Evolutionary conservation across 2,888 invertebrate genomes (phyloP), one percentile per base, ranked within the genome.

Genomic region (Tenthredo scrophulariae): DNA sequence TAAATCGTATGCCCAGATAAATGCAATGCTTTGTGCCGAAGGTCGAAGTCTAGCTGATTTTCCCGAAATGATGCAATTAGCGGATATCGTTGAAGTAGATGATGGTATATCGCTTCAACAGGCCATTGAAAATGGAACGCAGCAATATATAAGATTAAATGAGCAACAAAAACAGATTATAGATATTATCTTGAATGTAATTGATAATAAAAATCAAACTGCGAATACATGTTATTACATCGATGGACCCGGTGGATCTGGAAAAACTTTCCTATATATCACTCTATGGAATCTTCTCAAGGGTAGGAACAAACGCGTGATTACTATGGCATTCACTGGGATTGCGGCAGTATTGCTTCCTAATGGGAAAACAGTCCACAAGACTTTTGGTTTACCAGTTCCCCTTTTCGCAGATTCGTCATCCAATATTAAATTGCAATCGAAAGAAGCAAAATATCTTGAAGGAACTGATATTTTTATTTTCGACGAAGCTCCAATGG

Each of bases 231-330:
- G 86, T 65, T 87, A 89, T 74, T 91, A 91, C 85, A 62, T 93
- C 7, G 91, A 93, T 88, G 91, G 90, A 10, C 90, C 92, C 6
- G 91, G 91, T 13, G 91, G 91, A 10, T 88, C 90, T 22, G 91
- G 91, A 13, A 92, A 93, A 86, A 91, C 90, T 9, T 91, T 87
- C 85, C 50, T 91, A 4, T 89, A 88, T 84, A 65, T 65, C 13
- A 86, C 85, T 22, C 46, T 87, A 10, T 70, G 33, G 29, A 29
- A 79, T 67, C n/a, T 79, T 10, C 26, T 84, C 18, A 58, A 87
- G 87, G 70, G 85, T 6, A 77, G 86, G 50, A 83, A 86, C 7
- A 84, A 86, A 10, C 46, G 84, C 0, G 86, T 87, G 1, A 84
- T 86, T 29, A 46, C 85, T 1, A 86, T 88, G 6, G 87, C 88